Percentiles rank a stretch among this genome's conserved stretches.
Evolutionary conservation across 1,140 invertebrate genomes (phyloP).

Genomic region (Trinorchestia longiramus): DNA sequence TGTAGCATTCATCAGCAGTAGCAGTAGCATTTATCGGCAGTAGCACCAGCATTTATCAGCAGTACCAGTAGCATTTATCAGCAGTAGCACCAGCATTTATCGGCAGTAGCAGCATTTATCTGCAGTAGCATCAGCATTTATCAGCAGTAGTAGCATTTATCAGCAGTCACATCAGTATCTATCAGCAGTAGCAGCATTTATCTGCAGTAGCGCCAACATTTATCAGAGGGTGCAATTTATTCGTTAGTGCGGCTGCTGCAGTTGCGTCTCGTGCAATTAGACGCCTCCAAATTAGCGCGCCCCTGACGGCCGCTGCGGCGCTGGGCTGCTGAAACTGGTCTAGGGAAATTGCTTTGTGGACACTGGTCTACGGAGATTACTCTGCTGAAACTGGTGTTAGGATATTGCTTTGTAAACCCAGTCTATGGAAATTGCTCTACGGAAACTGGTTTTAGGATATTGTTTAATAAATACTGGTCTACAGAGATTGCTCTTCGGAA

Average conservation of each 20-base stretch:
- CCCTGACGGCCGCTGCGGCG: no score
- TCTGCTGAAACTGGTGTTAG: background rate
- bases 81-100: background rate
- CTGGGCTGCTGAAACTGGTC: background rate
- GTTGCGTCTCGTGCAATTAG: no score
- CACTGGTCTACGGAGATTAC: background rate
- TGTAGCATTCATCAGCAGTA: no score
- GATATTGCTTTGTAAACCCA: background rate
- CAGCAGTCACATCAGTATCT: background rate
- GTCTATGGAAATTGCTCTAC: background rate
- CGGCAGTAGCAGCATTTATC: background rate
- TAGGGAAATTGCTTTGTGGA: background rate
- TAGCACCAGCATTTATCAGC: background rate
- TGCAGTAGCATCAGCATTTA: background rate
- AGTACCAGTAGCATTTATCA: background rate
- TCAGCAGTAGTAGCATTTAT: background rate
- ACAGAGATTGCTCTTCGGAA: no score
- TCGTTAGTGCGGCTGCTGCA: background rate
- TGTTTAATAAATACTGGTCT: background rate
- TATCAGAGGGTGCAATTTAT: background rate
- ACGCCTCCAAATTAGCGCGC: no score
- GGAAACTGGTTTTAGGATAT: background rate
- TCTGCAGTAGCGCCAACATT: background rate
- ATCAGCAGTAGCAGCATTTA: background rate
- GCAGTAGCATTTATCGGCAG: background rate